Conservation (phyloP, 2,888 invertebrate species). For the Phengaris alcon region DNA sequence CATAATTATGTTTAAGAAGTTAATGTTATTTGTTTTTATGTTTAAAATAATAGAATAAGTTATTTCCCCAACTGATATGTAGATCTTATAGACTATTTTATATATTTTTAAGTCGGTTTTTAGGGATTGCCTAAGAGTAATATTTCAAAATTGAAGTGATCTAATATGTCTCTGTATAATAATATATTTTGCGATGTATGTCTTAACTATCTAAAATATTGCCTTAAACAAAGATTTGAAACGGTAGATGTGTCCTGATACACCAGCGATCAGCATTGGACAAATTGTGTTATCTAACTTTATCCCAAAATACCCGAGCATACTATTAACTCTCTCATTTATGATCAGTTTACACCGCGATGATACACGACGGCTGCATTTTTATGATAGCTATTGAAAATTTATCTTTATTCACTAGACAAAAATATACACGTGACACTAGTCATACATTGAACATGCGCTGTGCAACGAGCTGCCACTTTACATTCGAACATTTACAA, state of each 20-base stretch:
- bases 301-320: no score
- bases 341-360: no score
- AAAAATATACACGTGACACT: no score
- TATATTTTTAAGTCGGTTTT: conserved; percentile 3
- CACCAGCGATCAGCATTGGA: no score
- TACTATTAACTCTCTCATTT: no score
- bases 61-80: background rate
- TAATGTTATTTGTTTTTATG: background rate
- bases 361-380: no score
- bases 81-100: background rate
- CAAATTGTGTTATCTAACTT: no score
- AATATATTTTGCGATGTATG: background rate
- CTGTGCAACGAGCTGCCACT: no score
- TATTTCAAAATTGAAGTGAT: background rate
- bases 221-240: background rate
- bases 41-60: background rate
- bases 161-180: background rate
- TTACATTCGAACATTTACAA: no score
- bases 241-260: background rate
- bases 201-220: background rate
- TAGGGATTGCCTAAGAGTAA: background rate
- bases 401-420: no score
- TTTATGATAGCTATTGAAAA: no score
- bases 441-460: no score
- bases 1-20: background rate